Conservation (phyloP, 1,140 invertebrate species). For the Heliconius melpomene region DNA sequence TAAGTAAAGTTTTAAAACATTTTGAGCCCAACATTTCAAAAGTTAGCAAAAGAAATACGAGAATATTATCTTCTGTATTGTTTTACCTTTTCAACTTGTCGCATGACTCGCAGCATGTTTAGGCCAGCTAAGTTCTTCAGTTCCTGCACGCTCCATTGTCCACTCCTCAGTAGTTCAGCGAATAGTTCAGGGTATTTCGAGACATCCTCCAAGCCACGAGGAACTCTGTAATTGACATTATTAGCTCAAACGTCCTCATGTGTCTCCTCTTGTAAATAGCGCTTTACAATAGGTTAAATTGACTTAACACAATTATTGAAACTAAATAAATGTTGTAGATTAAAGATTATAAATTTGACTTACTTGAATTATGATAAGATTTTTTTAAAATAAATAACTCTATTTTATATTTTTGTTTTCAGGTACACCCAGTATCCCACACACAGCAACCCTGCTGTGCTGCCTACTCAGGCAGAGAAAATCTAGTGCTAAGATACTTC, state of each 20-base stretch:
- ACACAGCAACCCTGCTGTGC: too few species aligned
- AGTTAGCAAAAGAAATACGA: too few species aligned
- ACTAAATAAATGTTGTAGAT: too few species aligned
- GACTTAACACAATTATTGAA: neutral
- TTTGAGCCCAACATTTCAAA: too few species aligned
- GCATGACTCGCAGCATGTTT: constrained; percentile 89
- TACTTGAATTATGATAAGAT: too few species aligned
- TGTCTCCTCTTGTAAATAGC: neutral
- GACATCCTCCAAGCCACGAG: constrained; percentile 90
- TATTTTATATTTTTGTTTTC: too few species aligned
- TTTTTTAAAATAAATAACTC: too few species aligned
- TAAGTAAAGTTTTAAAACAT: too few species aligned
- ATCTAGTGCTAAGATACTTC: too few species aligned
- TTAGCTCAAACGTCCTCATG: neutral
- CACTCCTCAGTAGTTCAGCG: constrained; percentile 84
- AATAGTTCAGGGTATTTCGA: constrained; percentile 91
- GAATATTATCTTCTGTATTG: neutral
- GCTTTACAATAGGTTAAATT: neutral
- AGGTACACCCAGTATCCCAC: too few species aligned
- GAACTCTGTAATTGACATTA: constrained; percentile 80
- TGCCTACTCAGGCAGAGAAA: too few species aligned
- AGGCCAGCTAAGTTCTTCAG: constrained; percentile 89
- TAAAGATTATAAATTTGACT: too few species aligned
- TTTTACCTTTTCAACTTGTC: constrained; percentile 87
- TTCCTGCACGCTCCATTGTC: constrained; percentile 87